Conservation (phyloP, 2,888 invertebrate genomes). For the Heliconius charithonia region DNA sequence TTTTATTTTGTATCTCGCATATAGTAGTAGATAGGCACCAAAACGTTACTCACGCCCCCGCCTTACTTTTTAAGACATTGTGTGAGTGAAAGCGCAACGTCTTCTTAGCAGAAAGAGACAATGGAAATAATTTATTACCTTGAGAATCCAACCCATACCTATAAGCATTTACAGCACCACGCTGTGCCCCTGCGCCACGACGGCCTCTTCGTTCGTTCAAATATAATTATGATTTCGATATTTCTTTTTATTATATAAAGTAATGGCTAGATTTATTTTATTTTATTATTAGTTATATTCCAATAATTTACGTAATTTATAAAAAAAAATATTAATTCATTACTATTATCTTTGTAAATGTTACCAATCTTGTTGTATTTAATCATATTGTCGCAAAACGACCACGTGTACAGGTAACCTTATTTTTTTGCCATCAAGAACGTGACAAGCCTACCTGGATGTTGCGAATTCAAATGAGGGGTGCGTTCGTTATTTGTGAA, state of each 20-base stretch:
- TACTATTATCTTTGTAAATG: not conserved
- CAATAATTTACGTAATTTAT: not conserved
- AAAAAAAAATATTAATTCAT: not conserved
- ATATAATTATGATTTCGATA: too few species aligned
- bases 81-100: too few species aligned
- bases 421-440: conserved; percentile 14
- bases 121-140: not conserved
- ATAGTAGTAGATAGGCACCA: too few species aligned
- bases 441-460: conserved; percentile 23
- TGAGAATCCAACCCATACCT: not conserved
- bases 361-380: not conserved
- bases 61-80: too few species aligned
- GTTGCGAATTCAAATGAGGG: conserved; percentile 29
- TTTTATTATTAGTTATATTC: not conserved
- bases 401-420: conserved; percentile 5
- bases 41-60: too few species aligned
- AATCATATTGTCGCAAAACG: not conserved
- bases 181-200: too few species aligned
- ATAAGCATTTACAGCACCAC: not conserved
- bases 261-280: not conserved
- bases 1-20: too few species aligned
- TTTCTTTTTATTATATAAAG: not conserved
- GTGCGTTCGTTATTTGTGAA: conserved; percentile 22
- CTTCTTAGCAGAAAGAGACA: too few species aligned
- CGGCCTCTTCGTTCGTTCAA: too few species aligned